These are phyloP conservation scores for Clistopyga incitator DNA, from an alignment of 2,888 invertebrate genomes.

Conservation along the genomic window DNA sequence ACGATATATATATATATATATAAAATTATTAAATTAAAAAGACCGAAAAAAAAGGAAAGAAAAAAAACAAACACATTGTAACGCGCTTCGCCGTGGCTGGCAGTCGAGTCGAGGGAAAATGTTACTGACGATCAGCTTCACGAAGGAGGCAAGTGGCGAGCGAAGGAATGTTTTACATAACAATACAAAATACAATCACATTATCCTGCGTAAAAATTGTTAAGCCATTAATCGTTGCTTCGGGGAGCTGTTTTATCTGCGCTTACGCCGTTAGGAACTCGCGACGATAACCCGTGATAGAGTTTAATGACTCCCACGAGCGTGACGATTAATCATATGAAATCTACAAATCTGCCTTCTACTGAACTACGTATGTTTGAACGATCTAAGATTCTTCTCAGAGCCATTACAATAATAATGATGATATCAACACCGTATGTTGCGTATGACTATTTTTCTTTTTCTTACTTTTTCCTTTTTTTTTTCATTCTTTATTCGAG, in stretches of 20 bases:
- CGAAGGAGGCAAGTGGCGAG: constrained; percentile 47
- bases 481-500: constrained; percentile 1
- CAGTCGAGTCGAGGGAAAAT: constrained; percentile 29
- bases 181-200: constrained; percentile 59
- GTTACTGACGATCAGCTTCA: constrained; percentile 27
- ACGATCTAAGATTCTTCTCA: constrained; percentile 22
- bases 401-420: constrained; percentile 33
- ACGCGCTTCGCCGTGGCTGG: constrained; percentile 23
- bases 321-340: constrained; percentile 50
- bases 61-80: too few relatives aligned
- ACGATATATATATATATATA: constrained; percentile 38
- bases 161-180: constrained; percentile 64
- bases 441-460: constrained; percentile 34
- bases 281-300: constrained; percentile 21
- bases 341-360: constrained; percentile 55
- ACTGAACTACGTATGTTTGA: constrained; percentile 36
- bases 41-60: constrained; percentile 35
- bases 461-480: background rate
- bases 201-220: constrained; percentile 55
- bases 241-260: constrained; percentile 16
- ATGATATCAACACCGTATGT: constrained; percentile 36
- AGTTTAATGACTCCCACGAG: constrained; percentile 2
- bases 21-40: constrained; percentile 19
- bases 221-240: constrained; percentile 48
- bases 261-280: constrained; percentile 27